A percentile compares a stretch with the other conserved stretches of the same genome.
phyloP scores from a whole-genome alignment of 2,113 vertebrate genomes.

The Chamaetylas fuelleborni region DNA sequence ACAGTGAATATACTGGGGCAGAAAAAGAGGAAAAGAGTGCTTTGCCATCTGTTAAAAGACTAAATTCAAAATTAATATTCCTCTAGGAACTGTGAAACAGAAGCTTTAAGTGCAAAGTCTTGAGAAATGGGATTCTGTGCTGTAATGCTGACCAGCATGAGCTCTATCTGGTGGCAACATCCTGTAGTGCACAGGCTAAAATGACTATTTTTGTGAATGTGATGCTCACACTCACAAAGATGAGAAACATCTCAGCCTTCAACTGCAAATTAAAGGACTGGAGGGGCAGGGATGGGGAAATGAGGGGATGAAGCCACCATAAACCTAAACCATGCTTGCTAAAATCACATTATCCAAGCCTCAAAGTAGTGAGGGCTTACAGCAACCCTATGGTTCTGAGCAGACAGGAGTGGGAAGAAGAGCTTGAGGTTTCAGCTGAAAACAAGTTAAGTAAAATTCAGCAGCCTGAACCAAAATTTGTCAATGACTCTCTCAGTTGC shows the following conservation, averaged over 20 bases:
- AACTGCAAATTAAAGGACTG: neutral
- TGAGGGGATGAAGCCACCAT: no score
- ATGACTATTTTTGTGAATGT: fast-evolving
- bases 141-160: neutral
- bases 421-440: neutral
- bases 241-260: neutral
- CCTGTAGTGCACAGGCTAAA: neutral
- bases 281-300: neutral
- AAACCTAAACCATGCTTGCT: neutral
- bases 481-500: neutral
- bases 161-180: constrained; percentile 35
- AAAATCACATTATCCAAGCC: neutral
- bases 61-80: neutral
- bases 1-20: neutral
- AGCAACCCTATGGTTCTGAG: neutral
- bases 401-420: neutral
- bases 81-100: neutral
- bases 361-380: neutral
- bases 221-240: neutral
- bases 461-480: neutral
- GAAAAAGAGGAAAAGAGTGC: neutral
- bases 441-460: neutral
- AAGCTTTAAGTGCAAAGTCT: neutral
- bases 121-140: neutral
- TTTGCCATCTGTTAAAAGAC: neutral